These are phyloP conservation scores for Norana najaformis DNA, from an alignment of 2,888 invertebrate genomes.

Conservation along the genomic window DNA sequence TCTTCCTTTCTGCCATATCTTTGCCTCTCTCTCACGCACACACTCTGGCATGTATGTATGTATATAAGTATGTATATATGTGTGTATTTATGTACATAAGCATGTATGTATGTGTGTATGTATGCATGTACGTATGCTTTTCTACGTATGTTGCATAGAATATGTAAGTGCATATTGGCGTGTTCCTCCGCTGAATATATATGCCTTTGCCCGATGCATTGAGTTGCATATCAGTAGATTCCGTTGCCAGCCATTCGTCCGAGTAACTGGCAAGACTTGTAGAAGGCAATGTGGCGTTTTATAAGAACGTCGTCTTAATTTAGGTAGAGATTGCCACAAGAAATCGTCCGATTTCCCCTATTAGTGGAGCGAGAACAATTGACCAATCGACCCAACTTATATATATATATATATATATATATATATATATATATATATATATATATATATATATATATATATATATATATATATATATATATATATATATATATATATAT, in stretches of 20 bases:
- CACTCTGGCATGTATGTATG: not conserved
- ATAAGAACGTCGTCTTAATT: not conserved
- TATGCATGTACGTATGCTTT: not conserved
- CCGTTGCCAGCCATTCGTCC: not conserved
- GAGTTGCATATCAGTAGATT: not conserved
- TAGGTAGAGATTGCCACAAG: not conserved
- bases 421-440: no score
- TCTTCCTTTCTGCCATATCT: no score
- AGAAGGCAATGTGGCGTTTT: conserved; percentile 13
- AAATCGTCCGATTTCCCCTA: not conserved
- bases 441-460: no score
- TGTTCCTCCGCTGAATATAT: not conserved
- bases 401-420: no score
- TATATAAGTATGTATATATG: not conserved
- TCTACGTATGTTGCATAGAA: no score
- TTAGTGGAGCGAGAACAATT: not conserved
- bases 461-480: no score
- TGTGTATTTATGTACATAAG: not conserved
- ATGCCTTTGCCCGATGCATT: not conserved
- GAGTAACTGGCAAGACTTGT: not conserved
- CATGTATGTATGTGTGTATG: not conserved
- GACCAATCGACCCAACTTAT: not conserved
- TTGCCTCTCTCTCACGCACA: not conserved
- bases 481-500: no score
- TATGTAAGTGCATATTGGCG: not conserved